Percentiles rank a stretch among this genome's conserved stretches.
These are phyloP conservation scores for Aphaenogaster ashmeadi DNA, from an alignment of 1,140 invertebrate genomes.

Conservation along the genomic window DNA sequence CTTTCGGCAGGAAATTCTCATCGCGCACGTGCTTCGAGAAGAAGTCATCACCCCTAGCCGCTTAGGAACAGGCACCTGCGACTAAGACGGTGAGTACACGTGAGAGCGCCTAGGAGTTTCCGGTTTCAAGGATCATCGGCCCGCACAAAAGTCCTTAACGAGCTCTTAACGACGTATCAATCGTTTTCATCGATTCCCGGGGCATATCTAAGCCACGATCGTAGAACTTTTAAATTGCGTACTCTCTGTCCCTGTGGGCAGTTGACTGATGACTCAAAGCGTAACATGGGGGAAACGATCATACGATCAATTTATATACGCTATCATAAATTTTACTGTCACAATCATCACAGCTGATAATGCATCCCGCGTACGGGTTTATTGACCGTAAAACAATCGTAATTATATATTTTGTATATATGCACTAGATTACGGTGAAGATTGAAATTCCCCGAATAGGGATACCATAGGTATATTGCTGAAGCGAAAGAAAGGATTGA, in stretches of 20 bases:
- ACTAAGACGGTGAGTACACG: conserved; percentile 23
- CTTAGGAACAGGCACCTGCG: conserved; percentile 48
- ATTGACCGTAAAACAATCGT: background rate
- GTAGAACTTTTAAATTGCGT: conserved; percentile 29
- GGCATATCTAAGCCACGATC: conserved; percentile 45
- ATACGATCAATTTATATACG: conserved; percentile 21
- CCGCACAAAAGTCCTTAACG: conserved; percentile 50
- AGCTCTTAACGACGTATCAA: conserved; percentile 51
- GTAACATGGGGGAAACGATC: background rate
- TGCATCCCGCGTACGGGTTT: background rate
- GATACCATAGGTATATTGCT: background rate
- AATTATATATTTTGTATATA: background rate
- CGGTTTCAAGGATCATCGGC: conserved; percentile 63
- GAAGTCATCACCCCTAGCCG: conserved; percentile 13
- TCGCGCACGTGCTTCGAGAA: conserved; percentile 47
- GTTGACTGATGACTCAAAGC: background rate
- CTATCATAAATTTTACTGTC: background rate
- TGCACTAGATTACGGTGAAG: background rate
- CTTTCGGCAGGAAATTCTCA: conserved; percentile 38
- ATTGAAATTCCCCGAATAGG: background rate
- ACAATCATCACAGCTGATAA: background rate
- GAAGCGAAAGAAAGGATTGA: conserved; percentile 3
- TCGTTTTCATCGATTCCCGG: conserved; percentile 41
- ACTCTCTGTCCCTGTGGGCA: background rate
- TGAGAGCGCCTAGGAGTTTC: conserved; percentile 46